phyloP scores from a whole-genome alignment of 37 sponge, comb jelly and placozoan genomes.

The Chondrilla cf. caribensis region DNA sequence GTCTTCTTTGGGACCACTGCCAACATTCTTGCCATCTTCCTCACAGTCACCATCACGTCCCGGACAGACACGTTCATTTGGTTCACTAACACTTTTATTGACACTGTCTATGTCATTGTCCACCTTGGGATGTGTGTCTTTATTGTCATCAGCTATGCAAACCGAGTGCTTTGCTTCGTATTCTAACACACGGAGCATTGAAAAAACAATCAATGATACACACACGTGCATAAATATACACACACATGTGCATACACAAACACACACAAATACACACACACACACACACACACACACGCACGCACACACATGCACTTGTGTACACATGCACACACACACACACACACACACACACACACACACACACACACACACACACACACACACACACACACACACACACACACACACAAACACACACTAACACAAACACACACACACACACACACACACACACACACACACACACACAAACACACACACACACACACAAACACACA shows the following conservation, averaged over 20 bases:
- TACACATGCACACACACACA: constrained; percentile 6
- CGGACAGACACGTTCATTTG: too few relatives aligned
- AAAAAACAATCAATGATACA: too few relatives aligned
- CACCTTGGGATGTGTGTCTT: too few relatives aligned
- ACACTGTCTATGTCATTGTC: too few relatives aligned
- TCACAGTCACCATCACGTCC: too few relatives aligned
- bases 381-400: constrained; percentile 31
- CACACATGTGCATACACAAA: background rate
- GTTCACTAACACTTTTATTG: too few relatives aligned
- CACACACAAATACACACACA: constrained; percentile 15
- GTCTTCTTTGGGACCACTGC: too few relatives aligned
- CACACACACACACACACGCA: constrained; percentile 18
- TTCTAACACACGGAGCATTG: too few relatives aligned
- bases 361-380: constrained; percentile 25
- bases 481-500: background rate
- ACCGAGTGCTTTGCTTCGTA: too few relatives aligned
- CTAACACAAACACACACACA: background rate
- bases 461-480: constrained; percentile 1
- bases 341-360: constrained; percentile 14
- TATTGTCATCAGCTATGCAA: too few relatives aligned
- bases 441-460: constrained; percentile 15
- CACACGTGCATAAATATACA: background rate
- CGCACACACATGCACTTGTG: background rate
- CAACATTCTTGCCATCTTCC: too few relatives aligned
- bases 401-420: background rate